Evolutionary conservation across 2,113 vertebrate species (phyloP).

Genomic region (Athene noctua): DNA sequence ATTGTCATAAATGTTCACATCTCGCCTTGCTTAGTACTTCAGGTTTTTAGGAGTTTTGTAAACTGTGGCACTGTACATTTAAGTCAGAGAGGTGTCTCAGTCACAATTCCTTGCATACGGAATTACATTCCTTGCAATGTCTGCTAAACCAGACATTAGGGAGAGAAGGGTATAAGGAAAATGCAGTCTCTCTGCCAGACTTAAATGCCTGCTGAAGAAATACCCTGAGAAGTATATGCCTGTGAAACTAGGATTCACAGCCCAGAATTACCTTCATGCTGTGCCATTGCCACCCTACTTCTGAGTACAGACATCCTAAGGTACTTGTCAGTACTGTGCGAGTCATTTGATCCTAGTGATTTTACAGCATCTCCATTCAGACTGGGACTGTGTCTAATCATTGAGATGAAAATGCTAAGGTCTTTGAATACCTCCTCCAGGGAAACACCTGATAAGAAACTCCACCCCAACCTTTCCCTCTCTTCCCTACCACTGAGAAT

Average conservation of each 20-base stretch:
- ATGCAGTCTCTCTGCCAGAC: neutral
- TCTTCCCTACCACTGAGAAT: neutral
- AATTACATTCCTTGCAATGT: too few species aligned
- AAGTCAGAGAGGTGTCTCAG: neutral
- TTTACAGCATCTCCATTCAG: neutral
- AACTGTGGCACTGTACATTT: neutral
- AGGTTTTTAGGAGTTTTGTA: neutral
- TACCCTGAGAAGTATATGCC: neutral
- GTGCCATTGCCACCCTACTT: accelerated
- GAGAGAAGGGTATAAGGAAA: neutral
- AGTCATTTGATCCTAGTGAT: neutral
- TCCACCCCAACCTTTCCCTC: neutral
- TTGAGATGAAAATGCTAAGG: neutral
- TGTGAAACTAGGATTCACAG: neutral
- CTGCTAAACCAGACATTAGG: neutral
- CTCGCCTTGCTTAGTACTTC: neutral
- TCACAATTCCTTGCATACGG: neutral
- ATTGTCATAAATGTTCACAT: neutral
- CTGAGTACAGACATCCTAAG: neutral
- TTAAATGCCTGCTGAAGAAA: neutral
- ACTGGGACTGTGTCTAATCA: neutral
- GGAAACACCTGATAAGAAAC: neutral
- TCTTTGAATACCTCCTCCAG: neutral
- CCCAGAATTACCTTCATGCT: neutral
- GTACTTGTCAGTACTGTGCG: neutral